Percentiles rank a stretch among this genome's conserved stretches.
Conservation (phyloP, 2,888 invertebrate genomes). For the Pammene fasciana region DNA sequence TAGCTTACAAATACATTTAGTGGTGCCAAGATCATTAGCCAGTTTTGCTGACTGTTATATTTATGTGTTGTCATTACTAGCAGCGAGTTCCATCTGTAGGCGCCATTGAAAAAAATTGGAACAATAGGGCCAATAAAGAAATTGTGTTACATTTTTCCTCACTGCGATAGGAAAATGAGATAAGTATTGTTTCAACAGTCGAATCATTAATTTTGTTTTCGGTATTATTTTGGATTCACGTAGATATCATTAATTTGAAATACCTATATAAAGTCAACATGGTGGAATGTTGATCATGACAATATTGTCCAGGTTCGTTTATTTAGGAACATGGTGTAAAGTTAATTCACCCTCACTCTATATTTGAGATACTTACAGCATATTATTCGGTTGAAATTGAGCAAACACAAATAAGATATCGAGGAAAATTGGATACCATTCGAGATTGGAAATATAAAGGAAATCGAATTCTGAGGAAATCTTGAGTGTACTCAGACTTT, state of each 20-base stretch:
- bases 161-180: too few species aligned
- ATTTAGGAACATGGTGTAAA: neutral
- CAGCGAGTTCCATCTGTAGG: too few species aligned
- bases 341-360: neutral
- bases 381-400: slow-evolving; percentile 50
- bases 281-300: neutral
- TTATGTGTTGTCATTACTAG: too few species aligned
- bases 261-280: neutral
- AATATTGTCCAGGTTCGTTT: neutral
- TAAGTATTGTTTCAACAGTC: too few species aligned
- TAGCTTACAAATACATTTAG: too few species aligned
- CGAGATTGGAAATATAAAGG: slow-evolving; percentile 56
- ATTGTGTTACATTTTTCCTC: too few species aligned
- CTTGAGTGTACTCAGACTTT: slow-evolving; percentile 48
- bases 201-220: too few species aligned
- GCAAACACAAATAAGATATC: slow-evolving; percentile 58
- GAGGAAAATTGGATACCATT: slow-evolving; percentile 67
- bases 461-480: slow-evolving; percentile 59
- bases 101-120: too few species aligned
- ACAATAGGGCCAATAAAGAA: too few species aligned
- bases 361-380: neutral
- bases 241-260: neutral
- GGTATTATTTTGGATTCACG: too few species aligned
- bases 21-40: too few species aligned
- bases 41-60: too few species aligned